Conservation (phyloP, 1,140 invertebrate genomes). For the Oppia nitens region DNA sequence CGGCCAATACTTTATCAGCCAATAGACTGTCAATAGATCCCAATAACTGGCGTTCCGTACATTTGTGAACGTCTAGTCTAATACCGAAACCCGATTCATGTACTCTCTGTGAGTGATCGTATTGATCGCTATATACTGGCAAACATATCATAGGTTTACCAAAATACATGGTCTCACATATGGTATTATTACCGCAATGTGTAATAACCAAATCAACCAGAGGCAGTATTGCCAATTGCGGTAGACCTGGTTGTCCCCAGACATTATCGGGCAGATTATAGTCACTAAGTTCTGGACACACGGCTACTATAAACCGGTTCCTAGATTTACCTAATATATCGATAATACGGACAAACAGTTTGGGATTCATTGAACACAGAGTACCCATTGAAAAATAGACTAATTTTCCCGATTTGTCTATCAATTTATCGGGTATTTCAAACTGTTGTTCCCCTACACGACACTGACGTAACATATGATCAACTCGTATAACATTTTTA, state of each 20-base stretch:
- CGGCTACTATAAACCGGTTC: constrained; percentile 2
- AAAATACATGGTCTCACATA: neutral
- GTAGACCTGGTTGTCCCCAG: constrained; percentile 10
- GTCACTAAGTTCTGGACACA: neutral
- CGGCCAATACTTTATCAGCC: neutral
- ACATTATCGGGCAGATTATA: constrained; percentile 15
- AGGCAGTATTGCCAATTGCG: constrained; percentile 6
- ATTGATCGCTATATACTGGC: constrained; percentile 14
- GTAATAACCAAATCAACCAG: constrained; percentile 14
- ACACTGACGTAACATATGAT: neutral
- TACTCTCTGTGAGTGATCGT: constrained; percentile 18
- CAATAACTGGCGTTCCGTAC: neutral
- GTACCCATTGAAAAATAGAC: constrained; percentile 15
- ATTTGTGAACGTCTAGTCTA: constrained; percentile 3
- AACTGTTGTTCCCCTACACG: neutral
- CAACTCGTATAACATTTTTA: neutral
- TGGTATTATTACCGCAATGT: constrained; percentile 12
- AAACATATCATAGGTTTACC: constrained; percentile 9
- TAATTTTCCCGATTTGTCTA: constrained; percentile 1
- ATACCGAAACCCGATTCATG: neutral
- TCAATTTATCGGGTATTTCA: constrained; percentile 3
- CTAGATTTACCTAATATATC: neutral
- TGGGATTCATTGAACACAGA: constrained; percentile 20
- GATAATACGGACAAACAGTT: constrained; percentile 3
- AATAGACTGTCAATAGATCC: constrained; percentile 11